A percentile compares a stretch with the other conserved stretches of the same genome.
phyloP scores from a whole-genome alignment of 2,797 vertebrate genomes.

The Cetoscarus ocellatus region DNA sequence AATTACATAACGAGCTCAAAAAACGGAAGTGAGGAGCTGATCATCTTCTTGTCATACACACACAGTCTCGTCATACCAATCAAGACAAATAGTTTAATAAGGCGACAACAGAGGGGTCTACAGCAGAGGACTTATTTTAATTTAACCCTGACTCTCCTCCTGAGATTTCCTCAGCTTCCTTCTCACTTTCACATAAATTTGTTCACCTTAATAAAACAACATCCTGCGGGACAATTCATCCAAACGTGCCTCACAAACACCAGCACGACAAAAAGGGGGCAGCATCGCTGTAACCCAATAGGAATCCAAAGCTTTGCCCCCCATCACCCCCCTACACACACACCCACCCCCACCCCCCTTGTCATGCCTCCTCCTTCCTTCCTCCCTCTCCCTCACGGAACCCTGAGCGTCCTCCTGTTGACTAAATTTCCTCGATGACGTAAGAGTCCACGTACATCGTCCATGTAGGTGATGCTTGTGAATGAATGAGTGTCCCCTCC shows the following conservation, averaged over 20 bases:
- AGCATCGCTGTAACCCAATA: conserved; percentile 31
- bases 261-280: neutral
- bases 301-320: conserved; percentile 34
- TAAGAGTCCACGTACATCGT: conserved; percentile 83
- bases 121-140: conserved; percentile 21
- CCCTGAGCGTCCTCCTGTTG: conserved; percentile 81
- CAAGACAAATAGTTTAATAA: conserved; percentile 16
- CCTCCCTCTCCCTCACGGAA: conserved; percentile 68
- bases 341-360: conserved; percentile 4
- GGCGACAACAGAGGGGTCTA: conserved; percentile 2
- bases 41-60: conserved; percentile 1
- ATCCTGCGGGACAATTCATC: conserved; percentile 37
- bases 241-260: conserved; percentile 19
- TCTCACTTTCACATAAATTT: conserved; percentile 17
- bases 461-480: conserved; percentile 85
- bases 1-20: neutral
- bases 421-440: conserved; percentile 85
- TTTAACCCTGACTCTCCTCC: conserved; percentile 9
- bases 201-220: conserved; percentile 21
- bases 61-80: neutral
- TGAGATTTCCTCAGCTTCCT: conserved; percentile 9
- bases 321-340: conserved; percentile 27
- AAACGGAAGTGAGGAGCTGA: conserved; percentile 6
- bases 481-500: conserved; percentile 88
- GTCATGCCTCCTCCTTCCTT: conserved; percentile 15